Percentiles rank a stretch among this genome's conserved stretches.
Conservation (phyloP, 2,113 vertebrate species). For the Rhynchomys soricoides region DNA sequence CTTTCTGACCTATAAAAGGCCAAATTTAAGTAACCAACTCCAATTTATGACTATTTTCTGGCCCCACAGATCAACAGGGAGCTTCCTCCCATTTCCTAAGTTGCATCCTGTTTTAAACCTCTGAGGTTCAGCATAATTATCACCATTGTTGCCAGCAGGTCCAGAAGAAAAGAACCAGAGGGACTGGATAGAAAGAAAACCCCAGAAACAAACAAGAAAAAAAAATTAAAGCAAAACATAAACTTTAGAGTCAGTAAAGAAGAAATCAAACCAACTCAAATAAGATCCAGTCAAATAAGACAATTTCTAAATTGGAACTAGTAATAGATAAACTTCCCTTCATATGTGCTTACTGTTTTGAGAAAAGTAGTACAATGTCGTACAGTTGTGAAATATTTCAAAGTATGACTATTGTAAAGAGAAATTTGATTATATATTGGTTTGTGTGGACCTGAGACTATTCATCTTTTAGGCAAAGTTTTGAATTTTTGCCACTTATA, state of each 20-base stretch:
- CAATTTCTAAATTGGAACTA: not conserved
- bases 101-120: slow-evolving; percentile 30
- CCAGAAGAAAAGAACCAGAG: slow-evolving; percentile 29
- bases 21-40: not conserved
- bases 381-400: no score
- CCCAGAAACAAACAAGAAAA: not conserved
- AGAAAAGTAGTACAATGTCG: no score
- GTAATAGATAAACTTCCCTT: not conserved
- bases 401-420: no score
- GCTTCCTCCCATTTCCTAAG: not conserved
- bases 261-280: not conserved
- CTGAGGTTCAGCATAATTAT: slow-evolving; percentile 55
- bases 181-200: not conserved
- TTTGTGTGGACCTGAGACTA: no score
- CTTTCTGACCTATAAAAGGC: not conserved
- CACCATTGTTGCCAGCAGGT: not conserved
- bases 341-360: no score
- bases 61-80: not conserved
- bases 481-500: no score
- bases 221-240: not conserved
- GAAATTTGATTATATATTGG: no score
- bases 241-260: not conserved
- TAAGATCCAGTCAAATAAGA: not conserved
- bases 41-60: not conserved
- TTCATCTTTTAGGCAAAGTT: no score